Evolutionary conservation across 2,113 vertebrate species (phyloP).

Genomic region (Albula glossodonta): DNA sequence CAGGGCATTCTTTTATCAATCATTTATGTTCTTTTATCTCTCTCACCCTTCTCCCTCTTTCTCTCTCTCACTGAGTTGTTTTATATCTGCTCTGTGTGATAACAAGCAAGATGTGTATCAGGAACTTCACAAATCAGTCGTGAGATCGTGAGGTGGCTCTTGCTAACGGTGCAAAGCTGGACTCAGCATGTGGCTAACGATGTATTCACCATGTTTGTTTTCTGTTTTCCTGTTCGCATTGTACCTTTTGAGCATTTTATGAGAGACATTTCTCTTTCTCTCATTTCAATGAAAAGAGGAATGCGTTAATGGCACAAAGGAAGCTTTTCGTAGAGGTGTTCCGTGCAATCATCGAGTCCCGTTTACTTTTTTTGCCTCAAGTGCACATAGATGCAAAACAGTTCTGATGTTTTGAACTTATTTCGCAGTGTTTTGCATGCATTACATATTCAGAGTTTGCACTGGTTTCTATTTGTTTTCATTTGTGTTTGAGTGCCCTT

Average conservation of each 20-base stretch:
- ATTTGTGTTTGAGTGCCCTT: not conserved
- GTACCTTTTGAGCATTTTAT: slow-evolving; percentile 38
- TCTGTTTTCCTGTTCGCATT: slow-evolving; percentile 27
- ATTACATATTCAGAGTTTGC: not conserved
- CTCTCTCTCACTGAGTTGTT: slow-evolving; percentile 24
- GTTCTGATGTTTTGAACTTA: not conserved
- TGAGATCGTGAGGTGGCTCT: not conserved
- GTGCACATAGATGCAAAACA: not conserved
- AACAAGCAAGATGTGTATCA: not conserved
- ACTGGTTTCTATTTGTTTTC: not conserved
- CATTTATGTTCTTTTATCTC: slow-evolving; percentile 54
- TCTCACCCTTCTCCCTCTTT: not conserved
- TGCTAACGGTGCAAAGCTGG: slow-evolving; percentile 24
- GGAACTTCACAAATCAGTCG: not conserved
- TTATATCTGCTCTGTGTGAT: not conserved
- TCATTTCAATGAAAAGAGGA: slow-evolving; percentile 45
- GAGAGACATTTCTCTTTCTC: slow-evolving; percentile 34
- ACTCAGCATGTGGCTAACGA: slow-evolving; percentile 1
- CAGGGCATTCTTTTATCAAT: slow-evolving; percentile 59
- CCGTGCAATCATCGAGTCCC: too few relatives aligned
- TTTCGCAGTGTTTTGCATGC: not conserved
- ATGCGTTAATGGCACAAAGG: not conserved
- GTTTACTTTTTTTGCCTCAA: not conserved
- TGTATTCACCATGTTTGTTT: slow-evolving; percentile 41
- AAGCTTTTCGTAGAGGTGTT: not conserved